Conservation (phyloP, 2,888 invertebrate genomes). For the Phalera bucephala region DNA sequence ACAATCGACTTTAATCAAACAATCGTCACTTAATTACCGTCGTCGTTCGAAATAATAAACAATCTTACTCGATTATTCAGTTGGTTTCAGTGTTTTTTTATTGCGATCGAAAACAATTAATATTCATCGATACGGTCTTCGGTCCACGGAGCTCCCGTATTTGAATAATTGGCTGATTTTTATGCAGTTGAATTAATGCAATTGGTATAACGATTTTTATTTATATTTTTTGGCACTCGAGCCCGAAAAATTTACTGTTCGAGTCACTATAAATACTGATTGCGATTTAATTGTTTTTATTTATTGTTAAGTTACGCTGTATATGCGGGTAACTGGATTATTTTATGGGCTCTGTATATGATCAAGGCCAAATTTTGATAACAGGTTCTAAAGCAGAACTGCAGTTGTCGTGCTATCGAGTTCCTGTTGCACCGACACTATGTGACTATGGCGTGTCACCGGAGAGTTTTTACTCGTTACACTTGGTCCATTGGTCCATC, state of each 20-base stretch:
- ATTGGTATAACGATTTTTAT: constrained; percentile 67
- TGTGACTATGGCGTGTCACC: too few species aligned
- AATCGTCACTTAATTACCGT: constrained; percentile 23
- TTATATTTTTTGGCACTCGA: constrained; percentile 52
- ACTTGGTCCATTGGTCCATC: too few species aligned
- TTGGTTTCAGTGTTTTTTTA: constrained; percentile 47
- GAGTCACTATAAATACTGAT: constrained; percentile 11
- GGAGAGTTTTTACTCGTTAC: too few species aligned
- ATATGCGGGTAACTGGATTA: not conserved
- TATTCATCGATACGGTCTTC: constrained; percentile 76
- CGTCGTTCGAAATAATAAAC: constrained; percentile 18
- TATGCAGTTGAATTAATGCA: constrained; percentile 80
- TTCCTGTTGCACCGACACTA: too few species aligned
- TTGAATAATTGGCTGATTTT: constrained; percentile 83
- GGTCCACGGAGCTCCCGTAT: constrained; percentile 63
- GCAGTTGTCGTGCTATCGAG: too few species aligned
- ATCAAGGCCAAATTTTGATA: too few species aligned
- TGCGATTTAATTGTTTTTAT: not conserved
- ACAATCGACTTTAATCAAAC: constrained; percentile 12
- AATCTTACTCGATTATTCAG: constrained; percentile 44
- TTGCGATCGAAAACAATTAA: constrained; percentile 69
- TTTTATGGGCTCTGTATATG: not conserved
- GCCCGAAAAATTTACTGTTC: constrained; percentile 25
- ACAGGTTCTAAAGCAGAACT: too few species aligned
- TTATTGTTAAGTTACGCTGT: not conserved